Evolutionary conservation across 2,113 vertebrate genomes (phyloP).

Genomic region (Bothrops jararaca): DNA sequence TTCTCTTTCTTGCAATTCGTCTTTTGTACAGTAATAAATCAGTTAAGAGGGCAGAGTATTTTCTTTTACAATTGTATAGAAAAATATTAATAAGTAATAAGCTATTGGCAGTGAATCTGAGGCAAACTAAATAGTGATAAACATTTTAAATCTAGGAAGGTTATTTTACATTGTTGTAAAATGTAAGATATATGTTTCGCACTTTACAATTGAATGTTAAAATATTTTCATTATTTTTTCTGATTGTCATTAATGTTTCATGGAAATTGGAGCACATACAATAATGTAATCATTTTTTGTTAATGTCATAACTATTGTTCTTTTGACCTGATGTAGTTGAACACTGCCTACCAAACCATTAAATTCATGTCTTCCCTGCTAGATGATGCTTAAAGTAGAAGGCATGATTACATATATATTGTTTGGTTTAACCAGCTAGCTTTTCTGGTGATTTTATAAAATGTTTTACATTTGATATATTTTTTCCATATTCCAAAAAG

Average conservation of each 20-base stretch:
- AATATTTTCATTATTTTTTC: background rate
- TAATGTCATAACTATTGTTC: background rate
- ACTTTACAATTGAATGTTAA: background rate
- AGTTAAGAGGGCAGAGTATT: background rate
- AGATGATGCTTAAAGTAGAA: background rate
- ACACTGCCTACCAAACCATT: background rate
- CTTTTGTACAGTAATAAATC: background rate
- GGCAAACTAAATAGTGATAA: fast-evolving
- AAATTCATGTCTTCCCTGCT: background rate
- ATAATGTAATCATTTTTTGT: background rate
- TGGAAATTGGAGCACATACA: background rate
- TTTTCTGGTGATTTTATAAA: background rate
- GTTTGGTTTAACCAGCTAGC: background rate
- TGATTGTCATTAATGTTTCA: background rate
- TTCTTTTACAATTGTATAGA: background rate
- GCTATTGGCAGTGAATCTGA: fast-evolving
- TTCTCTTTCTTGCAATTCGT: background rate
- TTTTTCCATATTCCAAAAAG: background rate
- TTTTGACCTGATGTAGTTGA: background rate
- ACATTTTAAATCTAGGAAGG: background rate
- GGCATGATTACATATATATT: background rate
- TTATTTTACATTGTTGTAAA: background rate
- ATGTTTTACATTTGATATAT: background rate
- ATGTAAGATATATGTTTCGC: background rate
- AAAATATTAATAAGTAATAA: conserved; percentile 14